A percentile compares a stretch with the other conserved stretches of the same genome.
Evolutionary conservation across 2,797 vertebrate species (phyloP).

Genomic region (Lithobates sylvaticus): DNA sequence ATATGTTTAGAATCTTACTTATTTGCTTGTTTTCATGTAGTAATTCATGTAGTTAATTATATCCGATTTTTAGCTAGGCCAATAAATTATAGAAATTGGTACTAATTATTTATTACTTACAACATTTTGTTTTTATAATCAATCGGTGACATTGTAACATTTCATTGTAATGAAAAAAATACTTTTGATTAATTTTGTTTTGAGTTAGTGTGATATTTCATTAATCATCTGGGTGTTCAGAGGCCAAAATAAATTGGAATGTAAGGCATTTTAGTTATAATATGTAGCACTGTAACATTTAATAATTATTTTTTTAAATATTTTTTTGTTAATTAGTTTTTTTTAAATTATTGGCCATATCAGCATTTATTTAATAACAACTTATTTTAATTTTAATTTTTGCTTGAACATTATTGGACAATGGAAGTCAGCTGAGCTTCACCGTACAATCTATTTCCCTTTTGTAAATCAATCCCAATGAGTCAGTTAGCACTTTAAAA

Average conservation of each 20-base stretch:
- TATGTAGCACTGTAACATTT: neutral
- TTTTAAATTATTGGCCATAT: neutral
- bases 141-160: neutral
- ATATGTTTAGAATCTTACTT: too few species aligned
- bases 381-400: too few species aligned
- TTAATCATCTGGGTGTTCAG: neutral
- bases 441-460: too few species aligned
- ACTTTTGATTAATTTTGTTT: neutral
- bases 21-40: too few species aligned
- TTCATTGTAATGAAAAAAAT: neutral
- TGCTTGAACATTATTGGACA: too few species aligned
- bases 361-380: neutral
- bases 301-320: too few species aligned
- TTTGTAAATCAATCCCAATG: too few species aligned
- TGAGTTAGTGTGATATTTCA: neutral
- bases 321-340: too few species aligned
- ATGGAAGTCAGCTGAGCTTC: too few species aligned
- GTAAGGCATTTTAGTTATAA: too few species aligned
- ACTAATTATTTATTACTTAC: neutral
- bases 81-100: neutral
- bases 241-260: neutral
- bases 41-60: too few species aligned
- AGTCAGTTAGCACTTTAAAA: too few species aligned
- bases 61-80: neutral
- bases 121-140: neutral